Conservation (phyloP, 2,888 invertebrate genomes). For the Eutolmus rufibarbis region DNA sequence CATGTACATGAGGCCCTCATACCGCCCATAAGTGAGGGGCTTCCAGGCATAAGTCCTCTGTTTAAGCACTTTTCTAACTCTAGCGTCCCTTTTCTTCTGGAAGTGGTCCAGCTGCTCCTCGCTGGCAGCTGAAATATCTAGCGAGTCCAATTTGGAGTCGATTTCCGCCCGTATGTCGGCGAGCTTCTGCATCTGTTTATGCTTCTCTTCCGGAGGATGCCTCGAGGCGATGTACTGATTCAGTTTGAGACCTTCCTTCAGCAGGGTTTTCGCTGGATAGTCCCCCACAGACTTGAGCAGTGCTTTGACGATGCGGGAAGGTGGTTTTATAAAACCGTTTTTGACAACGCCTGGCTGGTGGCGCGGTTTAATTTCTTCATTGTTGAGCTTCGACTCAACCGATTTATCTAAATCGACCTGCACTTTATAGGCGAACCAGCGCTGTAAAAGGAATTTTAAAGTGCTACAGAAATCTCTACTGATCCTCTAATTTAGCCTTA, state of each 20-base stretch:
- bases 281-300: constrained; percentile 68
- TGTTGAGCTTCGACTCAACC: constrained; percentile 53
- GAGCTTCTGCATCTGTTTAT: constrained; percentile 53
- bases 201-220: constrained; percentile 71
- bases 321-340: constrained; percentile 66
- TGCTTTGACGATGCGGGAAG: constrained; percentile 68
- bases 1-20: constrained; percentile 75
- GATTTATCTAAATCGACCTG: constrained; percentile 54
- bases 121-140: constrained; percentile 51
- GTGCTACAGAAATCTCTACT: neutral
- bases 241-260: constrained; percentile 66
- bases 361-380: constrained; percentile 66
- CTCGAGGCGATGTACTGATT: constrained; percentile 70
- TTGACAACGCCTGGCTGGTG: constrained; percentile 76
- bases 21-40: constrained; percentile 72
- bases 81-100: constrained; percentile 65
- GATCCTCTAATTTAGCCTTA: neutral
- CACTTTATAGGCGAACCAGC: constrained; percentile 55
- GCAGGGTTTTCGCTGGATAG: constrained; percentile 66
- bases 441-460: neutral
- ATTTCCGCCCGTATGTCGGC: constrained; percentile 54
- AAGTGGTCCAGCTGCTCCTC: constrained; percentile 61
- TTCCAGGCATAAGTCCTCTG: constrained; percentile 76
- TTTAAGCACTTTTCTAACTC: constrained; percentile 68
- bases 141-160: constrained; percentile 52